Conservation (phyloP, 1,140 invertebrate genomes). For the Habropoda laboriosa region DNA sequence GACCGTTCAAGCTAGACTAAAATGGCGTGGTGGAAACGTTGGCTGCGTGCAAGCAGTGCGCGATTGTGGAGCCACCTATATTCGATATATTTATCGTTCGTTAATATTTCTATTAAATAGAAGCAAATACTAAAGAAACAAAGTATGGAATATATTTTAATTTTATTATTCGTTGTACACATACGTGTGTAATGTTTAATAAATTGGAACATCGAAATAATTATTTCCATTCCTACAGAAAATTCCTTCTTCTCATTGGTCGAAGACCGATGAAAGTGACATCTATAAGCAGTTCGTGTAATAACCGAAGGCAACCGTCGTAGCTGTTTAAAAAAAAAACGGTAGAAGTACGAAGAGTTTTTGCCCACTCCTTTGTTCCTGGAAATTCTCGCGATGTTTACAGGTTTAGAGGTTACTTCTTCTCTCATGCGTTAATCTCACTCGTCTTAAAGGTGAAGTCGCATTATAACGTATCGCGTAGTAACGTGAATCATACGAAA, state of each 20-base stretch:
- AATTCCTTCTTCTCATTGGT: neutral
- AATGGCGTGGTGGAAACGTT: neutral
- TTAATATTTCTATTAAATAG: neutral
- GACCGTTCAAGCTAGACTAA: slow-evolving; percentile 33
- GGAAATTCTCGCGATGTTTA: neutral
- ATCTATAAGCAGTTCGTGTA: neutral
- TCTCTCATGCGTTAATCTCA: neutral
- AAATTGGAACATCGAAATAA: neutral
- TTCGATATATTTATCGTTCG: neutral
- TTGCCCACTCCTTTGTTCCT: neutral
- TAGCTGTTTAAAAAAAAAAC: neutral
- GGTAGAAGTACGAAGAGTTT: neutral
- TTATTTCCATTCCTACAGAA: neutral
- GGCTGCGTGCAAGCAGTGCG: too few species aligned
- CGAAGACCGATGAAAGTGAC: neutral
- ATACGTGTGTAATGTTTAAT: neutral
- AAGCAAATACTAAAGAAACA: neutral
- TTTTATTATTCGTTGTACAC: neutral
- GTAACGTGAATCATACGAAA: neutral
- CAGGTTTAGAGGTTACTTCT: neutral
- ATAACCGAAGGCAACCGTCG: neutral
- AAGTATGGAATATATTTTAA: neutral
- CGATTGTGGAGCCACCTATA: slow-evolving; percentile 2
- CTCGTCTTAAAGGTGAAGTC: neutral
- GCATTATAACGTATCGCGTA: neutral